Base-by-base conservation (phyloP, 2,113 vertebrate genomes). In the Rhinogobius similis region DNA sequence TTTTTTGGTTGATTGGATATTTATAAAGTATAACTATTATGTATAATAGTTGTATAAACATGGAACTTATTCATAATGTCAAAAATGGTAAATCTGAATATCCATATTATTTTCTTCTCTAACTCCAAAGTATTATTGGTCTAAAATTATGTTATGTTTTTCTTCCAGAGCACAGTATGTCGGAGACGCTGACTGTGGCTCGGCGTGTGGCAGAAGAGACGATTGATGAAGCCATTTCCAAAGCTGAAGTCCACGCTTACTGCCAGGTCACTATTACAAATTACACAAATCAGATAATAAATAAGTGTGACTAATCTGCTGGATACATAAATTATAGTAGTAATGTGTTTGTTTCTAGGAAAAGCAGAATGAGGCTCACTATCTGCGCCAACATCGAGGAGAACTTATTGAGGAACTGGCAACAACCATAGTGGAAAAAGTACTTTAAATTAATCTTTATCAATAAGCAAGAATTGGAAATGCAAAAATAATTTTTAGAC, bases 171-270 rank as follows among this genome's bases (percentile, higher is more conserved):
- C 95, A 95, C 85, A 96, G 94, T 90, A 94, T 96, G 95, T 94
- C 94, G 73, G 96, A 98, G 81, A 96, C 94, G 1, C 85, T 98
- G 86, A 93, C 92, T 23, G 96, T 98, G 29, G 96, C 97, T 62
- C 80, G 94, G 26, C 94, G 94, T 2, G 97, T 98, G 87, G 97
- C 97, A 56, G 95, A 98, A 83, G 97, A 99, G 75, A 95, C 96
- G 77, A 92, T 99, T 44, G 96, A 99, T 77, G 97, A 99, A 84
- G 97, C 96, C 18, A 98, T 99, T 83, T 93, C 92, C 71, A 97
- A 96, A 81, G 96, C 96, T 50, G 96, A 96, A 75, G 90, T 92
- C 27, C 92, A 92, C 61, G 87, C 90, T 64, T 91, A 94, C 86
- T 94, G 89, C 77, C 92, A 97, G 95, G 97, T 99, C 93, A 50